Conservation (phyloP, 2,888 invertebrate species). For the Aporophyla lueneburgensis region DNA sequence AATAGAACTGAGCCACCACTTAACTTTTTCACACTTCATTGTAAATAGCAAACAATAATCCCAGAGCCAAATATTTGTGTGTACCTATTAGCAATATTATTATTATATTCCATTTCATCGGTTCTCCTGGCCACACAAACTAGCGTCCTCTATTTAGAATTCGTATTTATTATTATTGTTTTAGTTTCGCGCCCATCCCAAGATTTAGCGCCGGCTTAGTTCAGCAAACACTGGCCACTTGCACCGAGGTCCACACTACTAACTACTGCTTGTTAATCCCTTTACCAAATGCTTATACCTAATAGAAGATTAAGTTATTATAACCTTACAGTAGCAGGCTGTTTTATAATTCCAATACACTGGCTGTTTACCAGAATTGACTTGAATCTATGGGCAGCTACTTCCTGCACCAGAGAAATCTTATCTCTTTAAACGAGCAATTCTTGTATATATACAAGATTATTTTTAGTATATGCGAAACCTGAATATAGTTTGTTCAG, state of each 20-base stretch:
- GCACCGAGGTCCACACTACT: conserved; percentile 37
- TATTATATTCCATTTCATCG: background rate
- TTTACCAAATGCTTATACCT: background rate
- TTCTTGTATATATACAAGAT: no score
- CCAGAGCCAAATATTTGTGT: background rate
- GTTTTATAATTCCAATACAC: background rate
- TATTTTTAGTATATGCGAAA: background rate
- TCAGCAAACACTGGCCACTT: conserved; percentile 51
- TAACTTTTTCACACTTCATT: no score
- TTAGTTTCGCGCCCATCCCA: conserved; percentile 70
- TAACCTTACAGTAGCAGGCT: background rate
- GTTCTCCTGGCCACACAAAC: conserved; percentile 65
- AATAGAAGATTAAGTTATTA: conserved; percentile 8
- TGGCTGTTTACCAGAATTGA: background rate
- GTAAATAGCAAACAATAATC: background rate
- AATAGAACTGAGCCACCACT: no score
- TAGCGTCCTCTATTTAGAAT: conserved; percentile 74
- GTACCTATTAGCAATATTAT: fast-evolving
- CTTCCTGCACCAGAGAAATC: background rate
- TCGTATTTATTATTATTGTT: conserved; percentile 79
- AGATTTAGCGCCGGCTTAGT: conserved; percentile 67
- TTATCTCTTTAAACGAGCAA: no score
- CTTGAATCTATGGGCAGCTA: background rate
- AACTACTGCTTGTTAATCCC: conserved; percentile 39
- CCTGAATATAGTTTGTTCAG: no score